Conservation (phyloP, 2,888 invertebrate genomes). For the Cepaea hortensis region DNA sequence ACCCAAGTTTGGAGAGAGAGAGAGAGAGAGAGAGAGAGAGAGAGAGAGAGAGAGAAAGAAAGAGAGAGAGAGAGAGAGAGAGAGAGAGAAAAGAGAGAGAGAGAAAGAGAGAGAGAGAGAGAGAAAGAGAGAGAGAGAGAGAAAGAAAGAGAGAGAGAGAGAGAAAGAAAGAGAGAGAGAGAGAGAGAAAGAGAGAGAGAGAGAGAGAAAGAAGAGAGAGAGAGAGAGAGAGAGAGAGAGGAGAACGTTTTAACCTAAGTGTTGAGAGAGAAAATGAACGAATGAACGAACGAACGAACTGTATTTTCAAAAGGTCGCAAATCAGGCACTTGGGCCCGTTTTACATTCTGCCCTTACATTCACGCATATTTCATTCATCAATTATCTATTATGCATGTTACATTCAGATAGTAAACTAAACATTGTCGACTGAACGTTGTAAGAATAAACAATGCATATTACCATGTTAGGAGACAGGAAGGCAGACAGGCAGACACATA, state of each 20-base stretch:
- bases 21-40: constrained; percentile 4
- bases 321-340: no score
- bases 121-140: neutral
- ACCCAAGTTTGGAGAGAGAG: neutral
- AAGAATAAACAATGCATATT: no score
- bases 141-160: neutral
- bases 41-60: neutral
- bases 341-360: no score
- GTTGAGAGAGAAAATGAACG: neutral
- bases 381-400: no score
- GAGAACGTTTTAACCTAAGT: neutral
- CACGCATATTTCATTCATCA: no score
- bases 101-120: constrained; percentile 11
- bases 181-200: neutral
- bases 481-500: no score
- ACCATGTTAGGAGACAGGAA: no score
- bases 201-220: neutral
- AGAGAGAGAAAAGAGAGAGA: neutral
- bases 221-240: constrained; percentile 11
- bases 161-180: neutral
- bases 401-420: neutral
- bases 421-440: neutral
- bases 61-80: neutral
- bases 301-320: no score
- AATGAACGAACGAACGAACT: no score